Evolutionary conservation across 2,113 vertebrate species (phyloP).

Genomic region (Mormoops blainvillei): DNA sequence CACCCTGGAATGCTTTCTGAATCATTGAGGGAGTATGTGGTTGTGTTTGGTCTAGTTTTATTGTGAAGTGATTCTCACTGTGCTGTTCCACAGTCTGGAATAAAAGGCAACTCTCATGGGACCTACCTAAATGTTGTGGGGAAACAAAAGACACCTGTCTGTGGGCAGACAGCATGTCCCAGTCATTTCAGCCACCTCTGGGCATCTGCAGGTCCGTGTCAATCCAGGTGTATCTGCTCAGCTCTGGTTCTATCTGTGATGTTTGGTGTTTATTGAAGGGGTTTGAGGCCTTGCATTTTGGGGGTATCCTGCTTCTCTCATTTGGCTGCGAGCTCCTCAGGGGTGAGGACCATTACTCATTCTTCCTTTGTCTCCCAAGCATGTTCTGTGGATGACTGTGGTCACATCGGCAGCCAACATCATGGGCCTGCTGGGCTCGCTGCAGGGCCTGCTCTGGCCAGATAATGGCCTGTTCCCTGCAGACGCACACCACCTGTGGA

Average conservation of each 20-base stretch:
- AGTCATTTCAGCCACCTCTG: background rate
- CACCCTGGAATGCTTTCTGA: background rate
- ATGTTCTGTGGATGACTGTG: background rate
- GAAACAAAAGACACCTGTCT: background rate
- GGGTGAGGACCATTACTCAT: background rate
- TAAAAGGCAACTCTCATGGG: background rate
- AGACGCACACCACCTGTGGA: background rate
- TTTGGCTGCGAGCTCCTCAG: background rate
- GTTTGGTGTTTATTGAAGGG: background rate
- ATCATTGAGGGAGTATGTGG: background rate
- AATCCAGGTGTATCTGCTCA: background rate
- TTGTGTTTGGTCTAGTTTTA: background rate
- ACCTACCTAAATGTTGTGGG: background rate
- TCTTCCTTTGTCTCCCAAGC: background rate
- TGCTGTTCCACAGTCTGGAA: background rate
- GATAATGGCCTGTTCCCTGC: background rate
- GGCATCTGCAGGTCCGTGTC: background rate
- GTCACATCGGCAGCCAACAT: background rate
- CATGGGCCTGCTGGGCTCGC: background rate
- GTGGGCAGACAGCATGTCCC: background rate
- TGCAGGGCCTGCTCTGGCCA: background rate
- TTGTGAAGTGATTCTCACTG: background rate
- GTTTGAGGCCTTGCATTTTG: background rate
- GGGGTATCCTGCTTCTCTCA: background rate
- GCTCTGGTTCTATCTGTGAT: background rate